phyloP scores from a whole-genome alignment of 2,113 vertebrate genomes.

The Plecturocebus donacophilus region DNA sequence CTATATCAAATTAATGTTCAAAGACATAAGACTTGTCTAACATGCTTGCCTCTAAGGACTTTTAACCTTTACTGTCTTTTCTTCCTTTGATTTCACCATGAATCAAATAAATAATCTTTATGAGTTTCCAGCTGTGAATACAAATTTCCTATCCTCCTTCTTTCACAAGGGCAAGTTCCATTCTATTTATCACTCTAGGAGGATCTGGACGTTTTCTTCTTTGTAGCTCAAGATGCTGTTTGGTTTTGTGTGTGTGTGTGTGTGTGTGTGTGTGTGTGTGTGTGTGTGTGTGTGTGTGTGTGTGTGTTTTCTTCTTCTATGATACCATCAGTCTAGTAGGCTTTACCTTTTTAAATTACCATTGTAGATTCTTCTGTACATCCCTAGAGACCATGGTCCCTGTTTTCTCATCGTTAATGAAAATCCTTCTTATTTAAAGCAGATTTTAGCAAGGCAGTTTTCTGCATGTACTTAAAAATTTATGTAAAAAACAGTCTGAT shows the following conservation, averaged over 20 bases:
- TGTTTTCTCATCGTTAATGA: constrained; percentile 75
- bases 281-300: too few species aligned
- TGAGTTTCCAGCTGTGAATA: constrained; percentile 61
- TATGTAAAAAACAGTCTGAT: constrained; percentile 48
- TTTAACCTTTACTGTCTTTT: constrained; percentile 16
- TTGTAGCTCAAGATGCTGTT: constrained; percentile 70
- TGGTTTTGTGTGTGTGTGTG: neutral
- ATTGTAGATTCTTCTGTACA: constrained; percentile 68
- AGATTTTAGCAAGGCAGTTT: constrained; percentile 81
- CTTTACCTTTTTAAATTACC: constrained; percentile 73
- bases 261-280: too few species aligned
- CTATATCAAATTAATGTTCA: neutral
- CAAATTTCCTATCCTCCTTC: constrained; percentile 59
- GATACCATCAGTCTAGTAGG: constrained; percentile 83
- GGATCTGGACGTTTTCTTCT: constrained; percentile 69
- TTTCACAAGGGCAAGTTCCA: constrained; percentile 70
- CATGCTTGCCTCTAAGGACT: neutral
- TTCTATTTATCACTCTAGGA: constrained; percentile 81
- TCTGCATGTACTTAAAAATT: constrained; percentile 59
- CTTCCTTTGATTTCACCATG: constrained; percentile 22
- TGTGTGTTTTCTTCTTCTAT: constrained; percentile 65
- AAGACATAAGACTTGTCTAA: neutral
- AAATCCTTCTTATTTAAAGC: constrained; percentile 75
- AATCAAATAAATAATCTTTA: constrained; percentile 58
- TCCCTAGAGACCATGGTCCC: constrained; percentile 71